phyloP scores from a whole-genome alignment of 2,113 vertebrate species.

The Percina caprodes region DNA sequence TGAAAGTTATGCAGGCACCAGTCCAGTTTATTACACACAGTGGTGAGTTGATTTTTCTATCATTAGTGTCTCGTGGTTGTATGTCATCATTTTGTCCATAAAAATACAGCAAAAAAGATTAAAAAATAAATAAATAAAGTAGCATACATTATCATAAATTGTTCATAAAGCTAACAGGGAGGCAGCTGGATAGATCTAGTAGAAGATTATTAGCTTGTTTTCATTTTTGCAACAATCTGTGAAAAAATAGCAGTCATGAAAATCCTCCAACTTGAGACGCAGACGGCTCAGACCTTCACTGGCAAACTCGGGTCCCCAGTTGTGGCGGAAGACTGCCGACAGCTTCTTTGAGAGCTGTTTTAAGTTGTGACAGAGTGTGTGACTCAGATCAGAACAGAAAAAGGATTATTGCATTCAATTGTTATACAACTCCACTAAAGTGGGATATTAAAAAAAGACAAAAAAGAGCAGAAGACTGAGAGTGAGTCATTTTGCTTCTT shows the following conservation, averaged over 20 bases:
- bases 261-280: conserved; percentile 29
- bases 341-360: conserved; percentile 35
- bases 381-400: conserved; percentile 54
- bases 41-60: too few relatives aligned
- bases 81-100: too few relatives aligned
- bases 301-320: background rate
- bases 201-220: background rate
- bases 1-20: too few relatives aligned
- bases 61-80: too few relatives aligned
- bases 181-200: too few relatives aligned
- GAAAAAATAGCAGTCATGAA: conserved; percentile 21
- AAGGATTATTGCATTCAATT: conserved; percentile 56
- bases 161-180: too few relatives aligned
- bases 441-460: conserved; percentile 27
- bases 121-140: too few relatives aligned
- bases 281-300: conserved; percentile 27
- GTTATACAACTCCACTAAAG: conserved; percentile 49
- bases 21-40: too few relatives aligned
- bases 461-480: conserved; percentile 12
- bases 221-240: background rate
- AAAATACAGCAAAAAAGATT: too few relatives aligned
- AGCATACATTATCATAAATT: too few relatives aligned
- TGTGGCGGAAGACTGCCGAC: conserved; percentile 17
- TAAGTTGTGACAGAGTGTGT: conserved; percentile 27
- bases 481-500: conserved; percentile 12